phyloP scores from a whole-genome alignment of 2,888 invertebrate species.

The Synanthedon formicaeformis region DNA sequence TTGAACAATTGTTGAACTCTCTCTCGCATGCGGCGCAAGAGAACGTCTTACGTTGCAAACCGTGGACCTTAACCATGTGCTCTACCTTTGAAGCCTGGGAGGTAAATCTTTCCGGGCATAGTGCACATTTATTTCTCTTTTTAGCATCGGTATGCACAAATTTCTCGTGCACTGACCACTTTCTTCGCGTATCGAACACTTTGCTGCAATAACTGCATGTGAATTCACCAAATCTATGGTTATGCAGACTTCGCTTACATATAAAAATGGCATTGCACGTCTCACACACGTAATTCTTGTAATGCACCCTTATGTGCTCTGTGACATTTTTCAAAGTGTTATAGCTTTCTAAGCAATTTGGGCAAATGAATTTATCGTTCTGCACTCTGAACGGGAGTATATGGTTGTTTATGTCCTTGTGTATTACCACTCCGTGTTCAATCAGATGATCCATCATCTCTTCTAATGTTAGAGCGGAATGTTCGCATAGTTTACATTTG shows the following conservation, averaged over 20 bases:
- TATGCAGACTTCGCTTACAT: slow-evolving; percentile 6
- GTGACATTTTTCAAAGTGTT: slow-evolving; percentile 14
- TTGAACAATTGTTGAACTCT: slow-evolving; percentile 10
- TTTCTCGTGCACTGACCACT: slow-evolving; percentile 12
- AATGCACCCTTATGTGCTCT: slow-evolving; percentile 1
- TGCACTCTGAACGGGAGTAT: slow-evolving; percentile 31
- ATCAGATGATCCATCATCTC: slow-evolving; percentile 37
- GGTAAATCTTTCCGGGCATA: slow-evolving; percentile 15
- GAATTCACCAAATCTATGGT: slow-evolving; percentile 14
- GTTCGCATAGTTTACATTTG: slow-evolving; percentile 31
- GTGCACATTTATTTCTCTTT: slow-evolving; percentile 13
- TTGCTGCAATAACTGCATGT: slow-evolving; percentile 18
- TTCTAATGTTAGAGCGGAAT: slow-evolving; percentile 22
- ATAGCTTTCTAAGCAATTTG: slow-evolving; percentile 18
- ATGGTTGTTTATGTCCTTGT: slow-evolving; percentile 41
- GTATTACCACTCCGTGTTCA: slow-evolving; percentile 29
- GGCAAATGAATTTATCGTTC: slow-evolving; percentile 19
- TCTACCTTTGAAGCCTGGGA: slow-evolving; percentile 12
- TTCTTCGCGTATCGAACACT: slow-evolving; percentile 7
- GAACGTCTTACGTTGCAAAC: slow-evolving; percentile 2
- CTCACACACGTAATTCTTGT: slow-evolving; percentile 2
- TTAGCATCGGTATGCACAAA: slow-evolving; percentile 7
- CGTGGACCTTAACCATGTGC: slow-evolving; percentile 15
- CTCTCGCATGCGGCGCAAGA: slow-evolving; percentile 17
- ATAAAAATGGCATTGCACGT: slow-evolving; percentile 15